Conservation (phyloP, 1,140 invertebrate species). For the Linepithema humile region DNA sequence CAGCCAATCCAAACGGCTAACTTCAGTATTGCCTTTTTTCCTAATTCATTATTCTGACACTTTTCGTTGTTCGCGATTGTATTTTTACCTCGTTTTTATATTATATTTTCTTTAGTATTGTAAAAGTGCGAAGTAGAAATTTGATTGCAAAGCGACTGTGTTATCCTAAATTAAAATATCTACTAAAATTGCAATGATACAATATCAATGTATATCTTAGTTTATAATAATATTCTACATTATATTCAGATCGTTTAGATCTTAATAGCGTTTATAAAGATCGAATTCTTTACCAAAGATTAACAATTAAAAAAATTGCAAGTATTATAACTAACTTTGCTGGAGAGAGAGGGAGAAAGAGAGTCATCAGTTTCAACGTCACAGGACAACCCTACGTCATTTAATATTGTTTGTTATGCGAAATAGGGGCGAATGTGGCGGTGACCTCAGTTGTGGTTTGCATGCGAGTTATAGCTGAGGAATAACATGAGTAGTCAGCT, state of each 20-base stretch:
- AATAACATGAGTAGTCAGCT: slow-evolving; percentile 64
- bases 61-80: slow-evolving; percentile 29
- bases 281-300: neutral
- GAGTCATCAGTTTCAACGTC: slow-evolving; percentile 62
- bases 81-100: neutral
- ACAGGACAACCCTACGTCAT: slow-evolving; percentile 69
- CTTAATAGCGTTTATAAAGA: neutral
- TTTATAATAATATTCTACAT: neutral
- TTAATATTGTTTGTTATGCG: slow-evolving; percentile 74
- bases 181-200: too few relatives aligned
- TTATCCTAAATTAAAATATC: slow-evolving; percentile 1
- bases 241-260: neutral
- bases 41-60: slow-evolving; percentile 42
- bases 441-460: slow-evolving; percentile 57
- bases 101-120: slow-evolving; percentile 7
- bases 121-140: slow-evolving; percentile 5
- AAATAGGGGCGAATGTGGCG: slow-evolving; percentile 34
- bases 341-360: slow-evolving; percentile 46
- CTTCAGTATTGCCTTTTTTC: slow-evolving; percentile 29
- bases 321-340: neutral
- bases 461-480: slow-evolving; percentile 63
- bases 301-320: neutral
- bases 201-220: too few relatives aligned
- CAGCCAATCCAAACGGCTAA: slow-evolving; percentile 75
- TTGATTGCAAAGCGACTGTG: neutral